Percentiles rank a stretch among this genome's conserved stretches.
Conservation (phyloP, 2,888 invertebrate species). For the Zhengitettix transpicula region DNA sequence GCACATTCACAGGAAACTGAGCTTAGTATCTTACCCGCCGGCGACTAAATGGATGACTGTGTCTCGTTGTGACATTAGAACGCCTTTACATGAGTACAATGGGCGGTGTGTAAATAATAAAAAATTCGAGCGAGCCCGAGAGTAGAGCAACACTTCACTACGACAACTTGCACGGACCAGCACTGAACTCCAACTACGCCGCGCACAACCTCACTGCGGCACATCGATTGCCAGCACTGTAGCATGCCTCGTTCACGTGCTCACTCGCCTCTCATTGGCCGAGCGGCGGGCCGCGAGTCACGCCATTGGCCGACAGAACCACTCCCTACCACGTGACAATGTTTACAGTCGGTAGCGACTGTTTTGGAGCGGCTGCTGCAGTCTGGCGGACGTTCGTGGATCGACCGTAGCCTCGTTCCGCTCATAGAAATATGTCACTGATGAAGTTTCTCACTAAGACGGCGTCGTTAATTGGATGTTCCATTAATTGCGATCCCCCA, state of each 20-base stretch:
- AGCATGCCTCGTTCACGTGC: conserved; percentile 12
- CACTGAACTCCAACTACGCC: neutral
- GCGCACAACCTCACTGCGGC: neutral
- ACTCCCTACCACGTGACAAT: conserved; percentile 12
- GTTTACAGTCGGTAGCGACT: conserved; percentile 8
- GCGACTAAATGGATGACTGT: conserved; percentile 86
- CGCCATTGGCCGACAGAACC: conserved; percentile 6
- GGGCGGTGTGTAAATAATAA: neutral
- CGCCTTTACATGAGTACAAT: neutral
- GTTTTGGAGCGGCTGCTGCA: too few species aligned
- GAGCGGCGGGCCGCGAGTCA: neutral
- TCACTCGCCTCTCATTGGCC: conserved; percentile 9
- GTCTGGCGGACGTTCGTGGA: too few species aligned
- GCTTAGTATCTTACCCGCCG: conserved; percentile 92
- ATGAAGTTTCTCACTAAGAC: too few species aligned
- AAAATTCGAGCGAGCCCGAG: neutral
- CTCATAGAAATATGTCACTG: too few species aligned
- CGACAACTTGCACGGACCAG: neutral
- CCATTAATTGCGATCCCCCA: too few species aligned
- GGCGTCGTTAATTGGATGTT: too few species aligned
- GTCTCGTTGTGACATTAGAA: conserved; percentile 35
- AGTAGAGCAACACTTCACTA: neutral
- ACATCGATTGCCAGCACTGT: neutral
- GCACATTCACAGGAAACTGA: neutral
- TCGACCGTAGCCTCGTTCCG: too few species aligned